Evolutionary conservation across 2,797 vertebrate genomes (phyloP).

Genomic region (Paratrypauchen microcephalus): DNA sequence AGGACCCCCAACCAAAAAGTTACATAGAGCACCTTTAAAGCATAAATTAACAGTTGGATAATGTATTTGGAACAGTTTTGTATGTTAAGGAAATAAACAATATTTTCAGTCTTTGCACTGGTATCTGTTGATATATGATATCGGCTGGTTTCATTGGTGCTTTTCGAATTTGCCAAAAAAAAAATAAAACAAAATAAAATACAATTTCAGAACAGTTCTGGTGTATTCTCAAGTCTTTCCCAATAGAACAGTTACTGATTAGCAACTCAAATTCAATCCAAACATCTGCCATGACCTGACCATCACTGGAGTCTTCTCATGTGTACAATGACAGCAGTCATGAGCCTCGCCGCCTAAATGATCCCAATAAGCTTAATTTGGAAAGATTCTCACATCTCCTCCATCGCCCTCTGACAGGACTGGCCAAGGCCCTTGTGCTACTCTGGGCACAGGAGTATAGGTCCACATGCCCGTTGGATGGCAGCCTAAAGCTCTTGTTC

Average conservation of each 20-base stretch:
- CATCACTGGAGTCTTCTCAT: slow-evolving; percentile 41
- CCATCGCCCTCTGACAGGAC: slow-evolving; percentile 36
- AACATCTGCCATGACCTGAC: slow-evolving; percentile 11
- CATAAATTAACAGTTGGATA: no score
- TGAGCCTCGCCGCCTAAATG: slow-evolving; percentile 62
- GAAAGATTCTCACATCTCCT: slow-evolving; percentile 36
- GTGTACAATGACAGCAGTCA: slow-evolving; percentile 40
- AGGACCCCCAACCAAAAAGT: no score
- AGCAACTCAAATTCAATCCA: no score
- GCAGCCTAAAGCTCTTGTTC: slow-evolving; percentile 63
- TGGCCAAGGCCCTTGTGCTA: slow-evolving; percentile 48
- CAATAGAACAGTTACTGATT: no score
- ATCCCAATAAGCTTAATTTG: slow-evolving; percentile 32
- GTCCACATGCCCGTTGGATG: slow-evolving; percentile 65
- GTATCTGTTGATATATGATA: neutral
- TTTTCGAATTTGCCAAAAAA: no score
- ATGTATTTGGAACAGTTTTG: neutral
- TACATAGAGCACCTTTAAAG: no score
- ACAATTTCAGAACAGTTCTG: no score
- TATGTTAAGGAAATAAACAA: no score
- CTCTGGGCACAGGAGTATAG: slow-evolving; percentile 50
- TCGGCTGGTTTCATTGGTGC: neutral
- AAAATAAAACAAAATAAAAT: no score
- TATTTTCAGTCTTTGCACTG: no score
- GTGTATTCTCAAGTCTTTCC: no score